phyloP scores from a whole-genome alignment of 2,888 invertebrate species.

The Hypena proboscidalis region DNA sequence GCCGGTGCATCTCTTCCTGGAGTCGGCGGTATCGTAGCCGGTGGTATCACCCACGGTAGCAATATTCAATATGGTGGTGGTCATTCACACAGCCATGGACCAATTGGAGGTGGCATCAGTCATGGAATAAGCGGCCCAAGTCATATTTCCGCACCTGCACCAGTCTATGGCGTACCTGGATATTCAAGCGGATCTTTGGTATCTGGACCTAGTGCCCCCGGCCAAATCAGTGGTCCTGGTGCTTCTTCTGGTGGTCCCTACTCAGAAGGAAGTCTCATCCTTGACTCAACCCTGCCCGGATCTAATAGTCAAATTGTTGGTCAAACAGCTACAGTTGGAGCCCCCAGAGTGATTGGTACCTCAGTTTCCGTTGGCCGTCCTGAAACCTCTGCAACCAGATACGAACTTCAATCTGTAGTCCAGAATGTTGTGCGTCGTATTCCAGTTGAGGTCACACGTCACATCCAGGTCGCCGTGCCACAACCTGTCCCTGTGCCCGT shows the following conservation, averaged over 20 bases:
- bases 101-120: slow-evolving; percentile 1
- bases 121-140: slow-evolving; percentile 8
- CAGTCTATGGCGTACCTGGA: slow-evolving; percentile 19
- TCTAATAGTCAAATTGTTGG: slow-evolving; percentile 21
- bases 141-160: slow-evolving; percentile 1
- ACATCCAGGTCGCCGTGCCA: slow-evolving; percentile 71
- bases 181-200: background rate
- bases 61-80: background rate
- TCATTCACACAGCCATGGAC: slow-evolving; percentile 1
- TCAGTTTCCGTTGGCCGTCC: slow-evolving; percentile 62
- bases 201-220: slow-evolving; percentile 19
- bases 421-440: slow-evolving; percentile 76
- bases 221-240: too few species aligned
- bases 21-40: slow-evolving; percentile 21
- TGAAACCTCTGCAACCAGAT: slow-evolving; percentile 56
- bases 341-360: slow-evolving; percentile 65
- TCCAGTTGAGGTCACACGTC: slow-evolving; percentile 76
- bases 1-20: slow-evolving; percentile 37
- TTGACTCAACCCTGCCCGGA: slow-evolving; percentile 29
- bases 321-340: slow-evolving; percentile 44
- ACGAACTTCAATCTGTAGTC: slow-evolving; percentile 76
- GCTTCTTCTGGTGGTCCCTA: slow-evolving; percentile 20
- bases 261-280: slow-evolving; percentile 28
- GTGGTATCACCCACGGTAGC: slow-evolving; percentile 15
- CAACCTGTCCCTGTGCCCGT: slow-evolving; percentile 73